Conservation (phyloP, 2,113 vertebrate species). For the Pelecanus crispus region DNA sequence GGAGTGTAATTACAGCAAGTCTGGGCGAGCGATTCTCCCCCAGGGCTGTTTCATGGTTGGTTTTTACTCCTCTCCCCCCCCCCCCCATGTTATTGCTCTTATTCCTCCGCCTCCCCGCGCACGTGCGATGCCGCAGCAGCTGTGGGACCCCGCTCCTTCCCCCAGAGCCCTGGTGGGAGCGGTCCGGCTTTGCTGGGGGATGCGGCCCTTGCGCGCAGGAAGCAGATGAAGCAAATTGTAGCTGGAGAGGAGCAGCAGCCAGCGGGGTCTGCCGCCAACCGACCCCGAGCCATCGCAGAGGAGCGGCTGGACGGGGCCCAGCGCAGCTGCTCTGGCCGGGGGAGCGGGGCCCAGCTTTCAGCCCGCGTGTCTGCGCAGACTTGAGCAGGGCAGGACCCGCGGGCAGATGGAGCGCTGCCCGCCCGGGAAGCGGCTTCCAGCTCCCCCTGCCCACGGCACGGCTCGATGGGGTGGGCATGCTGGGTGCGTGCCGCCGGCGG, state of each 20-base stretch:
- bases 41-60: neutral
- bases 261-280: neutral
- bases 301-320: neutral
- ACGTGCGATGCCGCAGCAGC: neutral
- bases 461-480: neutral
- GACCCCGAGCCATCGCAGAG: neutral
- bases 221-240: neutral
- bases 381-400: neutral
- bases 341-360: neutral
- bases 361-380: neutral
- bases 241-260: neutral
- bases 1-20: constrained; percentile 19
- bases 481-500: neutral
- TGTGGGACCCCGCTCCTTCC: neutral
- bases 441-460: neutral
- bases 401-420: neutral
- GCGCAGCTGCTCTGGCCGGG: constrained; percentile 4
- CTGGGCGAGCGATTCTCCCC: neutral
- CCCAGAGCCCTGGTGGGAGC: neutral
- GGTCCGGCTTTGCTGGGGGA: neutral
- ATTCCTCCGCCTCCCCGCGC: neutral
- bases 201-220: neutral
- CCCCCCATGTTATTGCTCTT: neutral
- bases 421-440: neutral
- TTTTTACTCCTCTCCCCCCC: too few relatives aligned